phyloP scores from a whole-genome alignment of 2,797 vertebrate species.

The Heterohyrax brucei region DNA sequence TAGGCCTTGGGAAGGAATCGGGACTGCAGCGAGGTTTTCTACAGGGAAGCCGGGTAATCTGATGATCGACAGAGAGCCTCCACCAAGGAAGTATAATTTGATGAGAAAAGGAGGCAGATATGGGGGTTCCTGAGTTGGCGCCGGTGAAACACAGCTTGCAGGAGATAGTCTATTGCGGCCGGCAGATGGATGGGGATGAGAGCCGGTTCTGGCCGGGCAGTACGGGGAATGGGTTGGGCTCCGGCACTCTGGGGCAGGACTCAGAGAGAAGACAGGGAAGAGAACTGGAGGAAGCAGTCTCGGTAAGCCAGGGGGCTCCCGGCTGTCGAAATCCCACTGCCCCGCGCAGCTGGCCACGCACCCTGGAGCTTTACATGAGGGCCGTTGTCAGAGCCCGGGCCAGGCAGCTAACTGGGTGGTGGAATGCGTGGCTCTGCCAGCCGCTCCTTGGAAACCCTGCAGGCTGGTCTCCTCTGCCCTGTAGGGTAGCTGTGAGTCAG shows the following conservation, averaged over 20 bases:
- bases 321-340: too few species aligned
- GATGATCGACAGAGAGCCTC: not conserved
- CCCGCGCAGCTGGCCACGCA: too few species aligned
- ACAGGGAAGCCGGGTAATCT: not conserved
- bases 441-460: too few species aligned
- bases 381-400: too few species aligned
- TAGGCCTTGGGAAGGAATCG: not conserved
- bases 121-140: not conserved
- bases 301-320: too few species aligned
- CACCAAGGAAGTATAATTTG: slow-evolving; percentile 8
- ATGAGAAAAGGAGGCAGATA: slow-evolving; percentile 13
- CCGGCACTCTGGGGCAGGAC: not conserved
- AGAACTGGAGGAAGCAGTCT: too few species aligned
- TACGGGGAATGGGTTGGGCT: not conserved
- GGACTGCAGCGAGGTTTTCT: slow-evolving; percentile 23
- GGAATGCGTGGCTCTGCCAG: too few species aligned
- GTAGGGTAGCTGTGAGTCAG: too few species aligned
- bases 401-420: too few species aligned
- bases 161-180: not conserved
- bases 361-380: too few species aligned
- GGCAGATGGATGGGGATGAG: not conserved
- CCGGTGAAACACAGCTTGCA: not conserved
- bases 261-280: too few species aligned
- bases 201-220: not conserved
- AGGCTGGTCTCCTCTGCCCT: too few species aligned